phyloP scores from a whole-genome alignment of 2,797 vertebrate species.

The Pipistrellus pygmaeus region DNA sequence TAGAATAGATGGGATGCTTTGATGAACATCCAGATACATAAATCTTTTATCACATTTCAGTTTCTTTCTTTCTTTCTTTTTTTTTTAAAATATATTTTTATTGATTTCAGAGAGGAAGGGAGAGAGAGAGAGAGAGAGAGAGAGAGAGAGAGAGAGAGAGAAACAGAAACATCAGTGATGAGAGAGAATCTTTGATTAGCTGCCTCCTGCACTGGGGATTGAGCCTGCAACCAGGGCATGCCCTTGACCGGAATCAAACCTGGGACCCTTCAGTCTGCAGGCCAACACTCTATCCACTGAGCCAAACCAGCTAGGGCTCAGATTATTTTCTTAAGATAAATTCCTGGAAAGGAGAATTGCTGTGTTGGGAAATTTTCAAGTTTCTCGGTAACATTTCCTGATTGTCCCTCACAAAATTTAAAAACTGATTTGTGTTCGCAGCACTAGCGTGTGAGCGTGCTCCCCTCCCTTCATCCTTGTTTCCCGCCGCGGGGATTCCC shows the following conservation, averaged over 20 bases:
- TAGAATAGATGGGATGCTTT: not conserved
- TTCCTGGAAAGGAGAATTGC: constrained; percentile 44
- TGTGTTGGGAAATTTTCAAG: constrained; percentile 25
- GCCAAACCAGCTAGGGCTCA: no score
- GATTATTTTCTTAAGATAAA: constrained; percentile 37
- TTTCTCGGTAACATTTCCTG: not conserved
- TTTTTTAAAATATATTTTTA: not conserved
- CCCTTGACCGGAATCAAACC: not conserved
- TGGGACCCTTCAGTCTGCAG: not conserved
- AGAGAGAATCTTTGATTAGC: not conserved
- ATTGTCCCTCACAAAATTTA: not conserved
- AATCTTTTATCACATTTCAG: constrained; percentile 27
- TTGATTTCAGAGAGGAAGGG: not conserved
- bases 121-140: no score
- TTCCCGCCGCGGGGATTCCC: not conserved
- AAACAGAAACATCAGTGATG: not conserved
- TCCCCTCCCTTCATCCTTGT: not conserved
- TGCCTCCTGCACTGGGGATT: no score
- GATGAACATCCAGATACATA: not conserved
- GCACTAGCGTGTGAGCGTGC: not conserved
- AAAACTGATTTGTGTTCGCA: not conserved
- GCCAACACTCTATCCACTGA: not conserved
- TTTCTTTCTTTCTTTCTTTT: not conserved
- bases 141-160: not conserved
- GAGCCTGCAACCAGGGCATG: not conserved